These are phyloP conservation scores for Epicauta chinensis DNA, from an alignment of 1,140 invertebrate genomes.

Conservation along the genomic window DNA sequence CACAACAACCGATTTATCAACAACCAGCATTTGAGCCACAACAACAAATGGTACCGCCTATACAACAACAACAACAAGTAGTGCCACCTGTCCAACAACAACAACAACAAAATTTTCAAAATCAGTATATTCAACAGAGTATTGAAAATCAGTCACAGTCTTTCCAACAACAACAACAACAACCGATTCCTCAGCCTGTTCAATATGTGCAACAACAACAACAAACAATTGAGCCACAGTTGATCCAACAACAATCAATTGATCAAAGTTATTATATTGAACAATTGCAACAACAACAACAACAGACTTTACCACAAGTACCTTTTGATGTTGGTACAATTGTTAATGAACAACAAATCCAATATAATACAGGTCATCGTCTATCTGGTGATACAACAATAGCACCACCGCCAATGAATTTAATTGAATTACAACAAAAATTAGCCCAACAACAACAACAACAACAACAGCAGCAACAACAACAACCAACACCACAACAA, in stretches of 20 bases:
- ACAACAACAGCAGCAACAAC: constrained; percentile 23
- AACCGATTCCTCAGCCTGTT: constrained; percentile 5
- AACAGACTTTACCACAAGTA: constrained; percentile 1
- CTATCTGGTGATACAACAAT: constrained; percentile 19
- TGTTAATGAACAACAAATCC: background rate
- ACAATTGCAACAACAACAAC: constrained; percentile 4
- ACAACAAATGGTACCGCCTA: background rate
- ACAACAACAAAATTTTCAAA: constrained; percentile 10
- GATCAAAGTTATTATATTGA: background rate
- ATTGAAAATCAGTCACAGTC: constrained; percentile 1
- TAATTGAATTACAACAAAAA: constrained; percentile 34
- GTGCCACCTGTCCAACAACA: constrained; percentile 7
- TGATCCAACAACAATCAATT: background rate
- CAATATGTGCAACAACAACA: constrained; percentile 21
- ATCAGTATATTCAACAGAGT: constrained; percentile 6
- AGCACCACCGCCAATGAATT: constrained; percentile 27
- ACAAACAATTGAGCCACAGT: background rate
- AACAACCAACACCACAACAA: constrained; percentile 13
- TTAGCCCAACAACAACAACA: constrained; percentile 26
- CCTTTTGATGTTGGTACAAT: background rate
- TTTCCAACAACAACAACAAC: constrained; percentile 10
- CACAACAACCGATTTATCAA: constrained; percentile 37
- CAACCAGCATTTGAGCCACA: constrained; percentile 11
- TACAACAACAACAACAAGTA: constrained; percentile 7
- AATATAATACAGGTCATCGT: constrained; percentile 16